Percentiles rank a stretch among this genome's conserved stretches.
Conservation (phyloP, 2,113 vertebrate species). For the Odontophorus gujanensis region DNA sequence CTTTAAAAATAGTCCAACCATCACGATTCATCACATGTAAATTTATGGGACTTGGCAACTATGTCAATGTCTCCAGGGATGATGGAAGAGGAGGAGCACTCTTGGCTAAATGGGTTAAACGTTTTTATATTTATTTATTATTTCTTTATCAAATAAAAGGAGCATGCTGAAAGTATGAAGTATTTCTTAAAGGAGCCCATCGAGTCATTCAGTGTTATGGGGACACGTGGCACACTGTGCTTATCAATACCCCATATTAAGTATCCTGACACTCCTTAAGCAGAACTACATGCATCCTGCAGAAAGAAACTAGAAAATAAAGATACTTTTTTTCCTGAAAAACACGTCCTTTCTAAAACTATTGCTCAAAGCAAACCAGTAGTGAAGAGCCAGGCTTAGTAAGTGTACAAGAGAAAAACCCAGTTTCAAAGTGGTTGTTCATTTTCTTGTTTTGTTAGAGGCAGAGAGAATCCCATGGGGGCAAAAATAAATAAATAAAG, state of each 20-base stretch:
- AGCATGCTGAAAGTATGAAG: constrained; percentile 1
- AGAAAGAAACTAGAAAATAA: constrained; percentile 19
- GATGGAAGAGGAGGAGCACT: background rate
- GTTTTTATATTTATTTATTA: background rate
- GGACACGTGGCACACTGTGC: background rate
- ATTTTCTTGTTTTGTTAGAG: background rate
- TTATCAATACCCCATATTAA: background rate
- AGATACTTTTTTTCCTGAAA: background rate
- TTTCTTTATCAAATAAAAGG: background rate
- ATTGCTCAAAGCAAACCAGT: background rate
- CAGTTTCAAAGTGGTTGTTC: background rate
- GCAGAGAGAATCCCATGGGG: background rate
- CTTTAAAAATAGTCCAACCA: constrained; percentile 60
- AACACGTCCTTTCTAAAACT: background rate
- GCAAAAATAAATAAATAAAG: background rate
- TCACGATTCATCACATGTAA: constrained; percentile 67
- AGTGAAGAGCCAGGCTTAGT: constrained; percentile 41
- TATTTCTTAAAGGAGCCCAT: constrained; percentile 9
- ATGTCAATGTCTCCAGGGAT: constrained; percentile 45
- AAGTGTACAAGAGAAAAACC: background rate
- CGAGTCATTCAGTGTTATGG: background rate
- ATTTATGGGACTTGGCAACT: constrained; percentile 67
- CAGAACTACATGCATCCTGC: background rate
- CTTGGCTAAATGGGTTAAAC: constrained; percentile 48
- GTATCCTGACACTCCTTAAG: background rate